phyloP scores from a whole-genome alignment of 2,797 vertebrate genomes.

The Hemibagrus guttatus region DNA sequence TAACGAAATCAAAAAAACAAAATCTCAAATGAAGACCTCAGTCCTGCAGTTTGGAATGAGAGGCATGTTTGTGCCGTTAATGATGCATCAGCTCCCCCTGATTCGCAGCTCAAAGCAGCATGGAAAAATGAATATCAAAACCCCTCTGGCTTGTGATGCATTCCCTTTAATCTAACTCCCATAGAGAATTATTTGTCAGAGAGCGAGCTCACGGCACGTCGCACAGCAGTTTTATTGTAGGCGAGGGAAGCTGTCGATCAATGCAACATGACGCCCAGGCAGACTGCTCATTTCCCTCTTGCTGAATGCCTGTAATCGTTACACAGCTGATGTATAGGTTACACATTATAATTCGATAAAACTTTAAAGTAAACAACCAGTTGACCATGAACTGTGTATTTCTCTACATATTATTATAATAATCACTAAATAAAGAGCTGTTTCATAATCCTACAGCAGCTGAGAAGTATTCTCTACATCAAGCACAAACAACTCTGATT shows the following conservation, averaged over 20 bases:
- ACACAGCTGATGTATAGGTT: conserved; percentile 24
- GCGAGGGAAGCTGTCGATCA: conserved; percentile 56
- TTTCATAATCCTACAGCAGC: conserved; percentile 27
- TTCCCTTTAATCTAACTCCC: conserved; percentile 55
- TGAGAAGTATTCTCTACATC: neutral
- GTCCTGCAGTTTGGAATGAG: neutral
- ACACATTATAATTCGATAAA: conserved; percentile 29
- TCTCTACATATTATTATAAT: neutral
- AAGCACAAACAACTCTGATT: conserved; percentile 12
- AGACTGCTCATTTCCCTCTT: conserved; percentile 50
- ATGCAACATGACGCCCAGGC: conserved; percentile 55
- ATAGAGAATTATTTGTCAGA: conserved; percentile 50
- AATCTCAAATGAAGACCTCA: neutral
- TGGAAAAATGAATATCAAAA: conserved; percentile 47
- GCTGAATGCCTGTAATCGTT: conserved; percentile 25
- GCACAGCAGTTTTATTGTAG: conserved; percentile 54
- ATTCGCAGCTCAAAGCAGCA: conserved; percentile 33
- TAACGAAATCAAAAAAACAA: no score
- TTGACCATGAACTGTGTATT: neutral
- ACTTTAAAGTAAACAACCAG: conserved; percentile 1
- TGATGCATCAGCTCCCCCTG: conserved; percentile 35
- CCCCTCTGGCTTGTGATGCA: conserved; percentile 39
- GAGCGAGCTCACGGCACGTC: conserved; percentile 47
- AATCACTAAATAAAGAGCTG: neutral
- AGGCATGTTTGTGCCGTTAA: conserved; percentile 15